phyloP scores from a whole-genome alignment of 2,113 vertebrate genomes.

The Lasiurus borealis region DNA sequence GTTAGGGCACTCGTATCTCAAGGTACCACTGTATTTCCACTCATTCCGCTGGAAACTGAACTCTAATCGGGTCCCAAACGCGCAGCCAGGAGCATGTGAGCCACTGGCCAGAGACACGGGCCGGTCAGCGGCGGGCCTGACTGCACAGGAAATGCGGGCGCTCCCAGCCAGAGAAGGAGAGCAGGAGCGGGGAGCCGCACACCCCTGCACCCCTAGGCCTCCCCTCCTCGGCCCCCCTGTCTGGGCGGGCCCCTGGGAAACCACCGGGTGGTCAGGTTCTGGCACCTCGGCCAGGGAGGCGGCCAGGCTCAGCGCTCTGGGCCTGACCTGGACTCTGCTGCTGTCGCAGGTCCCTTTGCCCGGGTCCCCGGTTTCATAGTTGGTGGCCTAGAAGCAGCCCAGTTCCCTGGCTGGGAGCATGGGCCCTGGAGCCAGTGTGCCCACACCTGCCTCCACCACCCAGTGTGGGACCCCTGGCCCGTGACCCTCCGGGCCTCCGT shows the following conservation, averaged over 20 bases:
- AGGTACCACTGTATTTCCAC: too few relatives aligned
- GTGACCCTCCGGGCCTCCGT: neutral
- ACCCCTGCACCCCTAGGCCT: rapidly evolving
- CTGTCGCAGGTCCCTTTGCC: neutral
- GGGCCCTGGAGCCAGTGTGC: neutral
- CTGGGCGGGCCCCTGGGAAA: rapidly evolving
- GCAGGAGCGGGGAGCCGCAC: rapidly evolving
- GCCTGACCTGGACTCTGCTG: neutral
- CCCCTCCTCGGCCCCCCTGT: neutral
- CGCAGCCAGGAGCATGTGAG: slow-evolving; percentile 71
- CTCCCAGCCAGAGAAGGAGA: neutral
- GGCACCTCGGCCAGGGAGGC: neutral
- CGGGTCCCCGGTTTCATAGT: rapidly evolving
- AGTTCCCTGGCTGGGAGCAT: neutral
- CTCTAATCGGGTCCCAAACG: slow-evolving; percentile 53
- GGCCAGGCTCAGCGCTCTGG: neutral
- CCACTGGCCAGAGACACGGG: slow-evolving; percentile 12
- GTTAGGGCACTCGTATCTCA: too few relatives aligned
- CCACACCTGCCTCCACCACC: neutral
- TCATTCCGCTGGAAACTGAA: slow-evolving; percentile 79
- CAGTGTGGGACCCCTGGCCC: rapidly evolving
- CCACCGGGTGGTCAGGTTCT: rapidly evolving
- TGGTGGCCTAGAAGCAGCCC: neutral
- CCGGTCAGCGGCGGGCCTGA: neutral
- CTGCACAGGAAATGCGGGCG: neutral